These are phyloP conservation scores for Eclectus roratus DNA, from an alignment of 2,113 vertebrate genomes.

Conservation along the genomic window DNA sequence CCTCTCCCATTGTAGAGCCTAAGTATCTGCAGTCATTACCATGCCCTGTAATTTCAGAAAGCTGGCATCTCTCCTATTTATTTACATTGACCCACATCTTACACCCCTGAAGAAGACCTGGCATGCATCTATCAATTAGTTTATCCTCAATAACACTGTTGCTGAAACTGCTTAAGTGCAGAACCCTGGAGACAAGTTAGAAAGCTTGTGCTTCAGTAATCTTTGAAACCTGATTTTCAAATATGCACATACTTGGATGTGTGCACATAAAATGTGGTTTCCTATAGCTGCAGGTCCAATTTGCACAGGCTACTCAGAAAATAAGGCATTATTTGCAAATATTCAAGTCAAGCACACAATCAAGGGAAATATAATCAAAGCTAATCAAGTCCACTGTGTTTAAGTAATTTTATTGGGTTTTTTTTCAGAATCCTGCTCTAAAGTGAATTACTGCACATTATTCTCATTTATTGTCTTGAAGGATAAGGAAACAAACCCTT, in stretches of 20 bases:
- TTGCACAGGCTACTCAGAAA: not conserved
- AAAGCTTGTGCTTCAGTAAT: not conserved
- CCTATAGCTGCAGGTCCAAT: not conserved
- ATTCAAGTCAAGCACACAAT: not conserved
- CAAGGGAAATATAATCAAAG: not conserved
- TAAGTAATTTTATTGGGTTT: not conserved
- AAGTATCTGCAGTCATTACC: not conserved
- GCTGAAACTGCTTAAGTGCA: not conserved
- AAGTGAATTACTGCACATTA: not conserved
- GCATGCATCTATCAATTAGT: not conserved
- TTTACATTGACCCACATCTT: not conserved
- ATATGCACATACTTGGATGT: not conserved
- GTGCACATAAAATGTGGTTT: not conserved
- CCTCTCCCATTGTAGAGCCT: not conserved
- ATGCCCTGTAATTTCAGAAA: conserved; percentile 29
- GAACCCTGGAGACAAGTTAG: not conserved
- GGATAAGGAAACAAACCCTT: not conserved
- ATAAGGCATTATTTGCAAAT: conserved; percentile 8
- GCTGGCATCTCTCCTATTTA: not conserved
- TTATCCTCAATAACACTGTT: not conserved
- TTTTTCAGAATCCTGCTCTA: not conserved
- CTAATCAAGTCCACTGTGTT: not conserved
- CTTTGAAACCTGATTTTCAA: not conserved
- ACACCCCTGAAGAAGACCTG: not conserved
- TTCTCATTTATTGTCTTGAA: not conserved